Evolutionary conservation across 1,140 invertebrate species (phyloP).

Genomic region (Temnothorax longispinosus): DNA sequence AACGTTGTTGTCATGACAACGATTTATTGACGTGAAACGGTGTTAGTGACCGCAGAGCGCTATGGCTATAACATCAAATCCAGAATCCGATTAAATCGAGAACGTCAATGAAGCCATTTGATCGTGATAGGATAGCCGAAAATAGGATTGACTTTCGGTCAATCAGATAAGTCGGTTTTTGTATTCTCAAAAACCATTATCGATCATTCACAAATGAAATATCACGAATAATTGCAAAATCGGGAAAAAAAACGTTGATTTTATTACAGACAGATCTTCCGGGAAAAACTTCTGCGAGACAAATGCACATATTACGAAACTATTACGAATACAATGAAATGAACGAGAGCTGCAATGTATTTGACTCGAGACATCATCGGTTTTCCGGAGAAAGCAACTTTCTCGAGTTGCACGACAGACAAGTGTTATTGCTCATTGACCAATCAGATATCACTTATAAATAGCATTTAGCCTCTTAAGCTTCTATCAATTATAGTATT

Average conservation of each 20-base stretch:
- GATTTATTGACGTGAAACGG: slow-evolving; percentile 31
- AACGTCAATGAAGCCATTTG: slow-evolving; percentile 36
- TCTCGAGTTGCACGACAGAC: slow-evolving; percentile 34
- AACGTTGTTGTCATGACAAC: slow-evolving; percentile 27
- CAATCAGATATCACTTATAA: neutral
- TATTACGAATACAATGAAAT: slow-evolving; percentile 28
- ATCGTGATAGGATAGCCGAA: slow-evolving; percentile 43
- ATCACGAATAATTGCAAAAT: neutral
- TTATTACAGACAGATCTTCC: neutral
- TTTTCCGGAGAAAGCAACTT: slow-evolving; percentile 55
- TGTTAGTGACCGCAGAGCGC: slow-evolving; percentile 4
- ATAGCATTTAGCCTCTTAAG: neutral
- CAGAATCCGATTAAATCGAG: slow-evolving; percentile 41
- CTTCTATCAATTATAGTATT: neutral
- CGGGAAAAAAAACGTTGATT: neutral
- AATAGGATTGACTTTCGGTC: slow-evolving; percentile 41
- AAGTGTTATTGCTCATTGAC: neutral
- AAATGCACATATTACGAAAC: neutral
- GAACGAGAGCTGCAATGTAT: slow-evolving; percentile 10
- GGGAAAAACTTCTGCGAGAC: neutral
- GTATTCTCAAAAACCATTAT: slow-evolving; percentile 16
- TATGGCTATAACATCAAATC: slow-evolving; percentile 32
- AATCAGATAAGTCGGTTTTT: slow-evolving; percentile 36
- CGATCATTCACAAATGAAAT: slow-evolving; percentile 13
- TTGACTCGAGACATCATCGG: slow-evolving; percentile 30